Conservation (phyloP, 1,140 invertebrate genomes). For the Pentalonia nigronervosa region DNA sequence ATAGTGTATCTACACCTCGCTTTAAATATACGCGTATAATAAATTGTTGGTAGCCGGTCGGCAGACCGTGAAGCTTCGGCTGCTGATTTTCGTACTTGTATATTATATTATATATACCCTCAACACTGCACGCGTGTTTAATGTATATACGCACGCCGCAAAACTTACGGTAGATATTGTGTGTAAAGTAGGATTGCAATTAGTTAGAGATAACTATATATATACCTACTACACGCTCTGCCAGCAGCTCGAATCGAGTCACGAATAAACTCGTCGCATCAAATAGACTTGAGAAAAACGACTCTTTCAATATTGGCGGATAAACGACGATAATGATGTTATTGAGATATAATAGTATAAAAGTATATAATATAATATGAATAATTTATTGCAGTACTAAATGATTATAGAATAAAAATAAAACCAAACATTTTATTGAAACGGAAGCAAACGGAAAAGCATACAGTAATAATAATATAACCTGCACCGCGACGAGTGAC, state of each 20-base stretch:
- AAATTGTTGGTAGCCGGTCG: not conserved
- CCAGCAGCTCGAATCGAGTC: not conserved
- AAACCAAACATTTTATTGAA: not conserved
- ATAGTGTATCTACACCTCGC: not conserved
- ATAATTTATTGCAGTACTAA: not conserved
- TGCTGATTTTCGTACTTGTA: constrained; percentile 30
- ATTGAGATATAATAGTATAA: not conserved
- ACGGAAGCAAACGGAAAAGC: not conserved
- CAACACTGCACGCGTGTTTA: not conserved
- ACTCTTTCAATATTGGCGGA: not conserved
- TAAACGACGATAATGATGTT: not conserved
- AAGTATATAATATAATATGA: too few species aligned
- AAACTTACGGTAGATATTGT: constrained; percentile 20
- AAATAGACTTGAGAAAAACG: not conserved
- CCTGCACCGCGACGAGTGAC: not conserved
- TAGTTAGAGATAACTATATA: not conserved
- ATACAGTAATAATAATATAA: not conserved
- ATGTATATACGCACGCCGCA: not conserved
- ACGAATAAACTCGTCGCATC: constrained; percentile 17
- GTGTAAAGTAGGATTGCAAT: constrained; percentile 47
- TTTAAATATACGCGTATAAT: not conserved
- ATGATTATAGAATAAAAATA: not conserved
- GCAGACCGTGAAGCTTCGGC: not conserved
- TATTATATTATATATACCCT: not conserved
- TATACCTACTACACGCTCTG: not conserved